A percentile compares a stretch with the other conserved stretches of the same genome.
Evolutionary conservation across 2,888 invertebrate species (phyloP).

Genomic region (Anagyrus pseudococci): DNA sequence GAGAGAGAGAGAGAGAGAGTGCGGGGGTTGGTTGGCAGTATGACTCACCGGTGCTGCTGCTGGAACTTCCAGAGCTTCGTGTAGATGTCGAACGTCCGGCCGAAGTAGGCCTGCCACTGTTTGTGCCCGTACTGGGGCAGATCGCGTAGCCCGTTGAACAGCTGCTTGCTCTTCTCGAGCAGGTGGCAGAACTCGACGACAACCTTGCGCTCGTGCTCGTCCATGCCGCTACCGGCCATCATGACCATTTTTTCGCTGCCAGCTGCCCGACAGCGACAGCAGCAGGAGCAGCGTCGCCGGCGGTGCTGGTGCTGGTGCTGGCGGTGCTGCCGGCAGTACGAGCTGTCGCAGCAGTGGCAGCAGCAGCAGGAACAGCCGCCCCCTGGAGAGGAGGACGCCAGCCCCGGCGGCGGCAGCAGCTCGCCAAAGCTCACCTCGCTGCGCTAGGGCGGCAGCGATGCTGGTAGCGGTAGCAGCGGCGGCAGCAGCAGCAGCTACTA

Average conservation of each 20-base stretch:
- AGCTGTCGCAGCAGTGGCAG: conserved; percentile 21
- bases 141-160: conserved; percentile 96
- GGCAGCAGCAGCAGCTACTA: conserved; percentile 23
- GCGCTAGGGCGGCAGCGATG: background rate
- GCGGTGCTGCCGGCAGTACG: conserved; percentile 45
- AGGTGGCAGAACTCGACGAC: conserved; percentile 96
- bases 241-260: conserved; percentile 67
- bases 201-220: conserved; percentile 88
- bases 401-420: background rate
- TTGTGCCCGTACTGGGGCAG: conserved; percentile 96
- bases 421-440: background rate
- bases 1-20: too few relatives aligned
- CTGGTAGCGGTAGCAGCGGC: conserved; percentile 3
- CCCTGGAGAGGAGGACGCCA: too few relatives aligned
- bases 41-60: conserved; percentile 83
- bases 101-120: conserved; percentile 98
- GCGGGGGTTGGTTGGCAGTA: too few relatives aligned
- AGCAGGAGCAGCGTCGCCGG: background rate
- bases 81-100: conserved; percentile 95
- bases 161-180: conserved; percentile 94
- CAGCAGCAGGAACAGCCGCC: background rate
- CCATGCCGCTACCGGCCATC: conserved; percentile 74
- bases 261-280: background rate
- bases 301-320: conserved; percentile 31
- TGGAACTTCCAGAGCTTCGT: conserved; percentile 98